A percentile compares a stretch with the other conserved stretches of the same genome.
Evolutionary conservation across 1,140 invertebrate species (phyloP).

Genomic region (Contarinia nasturtii): DNA sequence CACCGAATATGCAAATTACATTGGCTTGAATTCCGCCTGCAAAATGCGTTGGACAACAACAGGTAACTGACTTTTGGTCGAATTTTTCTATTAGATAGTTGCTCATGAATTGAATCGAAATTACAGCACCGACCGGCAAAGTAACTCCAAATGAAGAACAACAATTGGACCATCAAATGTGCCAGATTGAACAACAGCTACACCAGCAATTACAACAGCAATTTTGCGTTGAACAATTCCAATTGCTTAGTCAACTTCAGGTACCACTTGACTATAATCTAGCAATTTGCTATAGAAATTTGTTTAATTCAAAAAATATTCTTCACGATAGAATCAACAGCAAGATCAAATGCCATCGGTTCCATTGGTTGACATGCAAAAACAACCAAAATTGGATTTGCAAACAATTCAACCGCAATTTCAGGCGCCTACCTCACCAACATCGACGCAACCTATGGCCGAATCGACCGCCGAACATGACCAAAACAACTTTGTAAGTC

Average conservation of each 20-base stretch:
- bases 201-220: constrained; percentile 9
- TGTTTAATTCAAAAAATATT: no score
- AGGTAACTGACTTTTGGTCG: background rate
- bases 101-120: no score
- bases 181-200: constrained; percentile 15
- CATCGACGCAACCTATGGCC: background rate
- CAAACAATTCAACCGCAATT: constrained; percentile 1
- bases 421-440: background rate
- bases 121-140: background rate
- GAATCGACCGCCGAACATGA: background rate
- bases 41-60: constrained; percentile 1
- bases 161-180: constrained; percentile 16
- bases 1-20: constrained; percentile 3
- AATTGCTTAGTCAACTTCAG: constrained; percentile 3
- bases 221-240: constrained; percentile 5
- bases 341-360: constrained; percentile 5
- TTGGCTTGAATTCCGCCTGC: constrained; percentile 2
- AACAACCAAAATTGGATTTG: no score
- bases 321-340: constrained; percentile 3
- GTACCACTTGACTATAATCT: background rate
- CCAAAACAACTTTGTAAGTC: no score
- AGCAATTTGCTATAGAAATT: no score
- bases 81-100: no score
- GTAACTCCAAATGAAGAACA: background rate
- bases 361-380: background rate